Percentiles rank a stretch among this genome's conserved stretches.
Conservation (phyloP, 2,797 vertebrate genomes). For the Phrynocephalus forsythii region DNA sequence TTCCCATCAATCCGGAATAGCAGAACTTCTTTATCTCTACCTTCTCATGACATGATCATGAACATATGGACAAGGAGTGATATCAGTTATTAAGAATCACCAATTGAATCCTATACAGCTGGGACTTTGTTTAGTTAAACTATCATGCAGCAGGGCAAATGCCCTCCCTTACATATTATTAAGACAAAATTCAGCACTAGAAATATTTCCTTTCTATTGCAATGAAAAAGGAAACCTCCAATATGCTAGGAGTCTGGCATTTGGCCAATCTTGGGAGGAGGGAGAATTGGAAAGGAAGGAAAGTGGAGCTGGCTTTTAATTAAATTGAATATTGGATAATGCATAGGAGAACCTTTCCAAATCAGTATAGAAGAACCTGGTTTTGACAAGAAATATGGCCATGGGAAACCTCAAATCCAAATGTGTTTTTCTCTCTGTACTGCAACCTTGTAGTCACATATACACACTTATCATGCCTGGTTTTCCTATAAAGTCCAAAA, state of each 20-base stretch:
- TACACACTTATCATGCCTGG: too few relatives aligned
- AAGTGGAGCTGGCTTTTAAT: not conserved
- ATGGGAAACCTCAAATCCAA: conserved; percentile 1
- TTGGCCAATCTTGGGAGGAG: conserved; percentile 31
- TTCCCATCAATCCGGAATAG: not conserved
- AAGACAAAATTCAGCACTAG: conserved; percentile 33
- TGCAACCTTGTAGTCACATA: not conserved
- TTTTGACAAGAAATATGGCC: conserved; percentile 27
- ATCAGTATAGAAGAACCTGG: not conserved
- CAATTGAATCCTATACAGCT: not conserved
- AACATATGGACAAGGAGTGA: not conserved
- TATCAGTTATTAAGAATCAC: not conserved
- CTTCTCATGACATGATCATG: too few relatives aligned
- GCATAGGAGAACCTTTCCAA: conserved; percentile 14
- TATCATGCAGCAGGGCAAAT: conserved; percentile 38
- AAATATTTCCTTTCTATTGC: conserved; percentile 56
- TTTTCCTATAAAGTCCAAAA: too few relatives aligned
- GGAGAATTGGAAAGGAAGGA: not conserved
- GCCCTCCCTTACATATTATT: conserved; percentile 39
- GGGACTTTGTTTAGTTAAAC: conserved; percentile 12
- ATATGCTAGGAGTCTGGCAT: conserved; percentile 39
- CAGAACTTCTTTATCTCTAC: not conserved
- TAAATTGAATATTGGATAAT: not conserved
- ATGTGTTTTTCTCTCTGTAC: not conserved
- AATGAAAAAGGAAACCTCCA: conserved; percentile 61